These are phyloP conservation scores for Ennomos fuscantarius DNA, from an alignment of 2,888 invertebrate genomes.

Conservation along the genomic window DNA sequence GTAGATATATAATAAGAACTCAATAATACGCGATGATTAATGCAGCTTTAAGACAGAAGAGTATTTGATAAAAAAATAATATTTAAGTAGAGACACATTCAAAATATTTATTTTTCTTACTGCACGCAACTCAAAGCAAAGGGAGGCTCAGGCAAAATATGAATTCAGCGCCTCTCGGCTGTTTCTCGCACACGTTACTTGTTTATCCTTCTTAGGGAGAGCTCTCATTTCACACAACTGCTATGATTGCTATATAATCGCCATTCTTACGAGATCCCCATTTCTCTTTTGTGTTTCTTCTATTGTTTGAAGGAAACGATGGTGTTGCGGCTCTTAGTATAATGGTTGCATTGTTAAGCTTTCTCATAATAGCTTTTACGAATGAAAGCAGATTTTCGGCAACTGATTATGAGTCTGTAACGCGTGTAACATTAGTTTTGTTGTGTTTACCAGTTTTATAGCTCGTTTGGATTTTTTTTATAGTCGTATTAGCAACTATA, in stretches of 20 bases:
- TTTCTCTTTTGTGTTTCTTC: slow-evolving; percentile 36
- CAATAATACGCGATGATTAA: too few species aligned
- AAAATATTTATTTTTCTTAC: slow-evolving; percentile 41
- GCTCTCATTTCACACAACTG: slow-evolving; percentile 81
- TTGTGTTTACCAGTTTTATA: slow-evolving; percentile 53
- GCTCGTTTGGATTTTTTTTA: slow-evolving; percentile 43
- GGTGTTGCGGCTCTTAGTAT: slow-evolving; percentile 48
- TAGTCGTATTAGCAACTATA: slow-evolving; percentile 22
- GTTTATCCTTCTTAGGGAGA: slow-evolving; percentile 83
- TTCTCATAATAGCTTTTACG: slow-evolving; percentile 62
- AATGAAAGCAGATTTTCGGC: slow-evolving; percentile 71
- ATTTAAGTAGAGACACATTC: slow-evolving; percentile 49
- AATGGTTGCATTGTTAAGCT: slow-evolving; percentile 61
- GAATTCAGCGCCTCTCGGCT: slow-evolving; percentile 77
- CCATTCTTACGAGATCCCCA: slow-evolving; percentile 56
- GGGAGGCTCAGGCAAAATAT: slow-evolving; percentile 77
- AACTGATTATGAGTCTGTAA: slow-evolving; percentile 66
- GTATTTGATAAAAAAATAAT: slow-evolving; percentile 8
- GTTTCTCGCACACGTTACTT: slow-evolving; percentile 83
- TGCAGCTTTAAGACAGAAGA: too few species aligned
- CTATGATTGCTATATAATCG: slow-evolving; percentile 80
- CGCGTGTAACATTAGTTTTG: slow-evolving; percentile 56
- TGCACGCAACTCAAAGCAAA: slow-evolving; percentile 56
- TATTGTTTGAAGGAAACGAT: slow-evolving; percentile 38
- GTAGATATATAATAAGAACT: too few species aligned